Percentiles rank a stretch among this genome's conserved stretches.
These are phyloP conservation scores for Acrocyrtus sp. DNA, from an alignment of 2,888 invertebrate genomes.

Conservation along the genomic window DNA sequence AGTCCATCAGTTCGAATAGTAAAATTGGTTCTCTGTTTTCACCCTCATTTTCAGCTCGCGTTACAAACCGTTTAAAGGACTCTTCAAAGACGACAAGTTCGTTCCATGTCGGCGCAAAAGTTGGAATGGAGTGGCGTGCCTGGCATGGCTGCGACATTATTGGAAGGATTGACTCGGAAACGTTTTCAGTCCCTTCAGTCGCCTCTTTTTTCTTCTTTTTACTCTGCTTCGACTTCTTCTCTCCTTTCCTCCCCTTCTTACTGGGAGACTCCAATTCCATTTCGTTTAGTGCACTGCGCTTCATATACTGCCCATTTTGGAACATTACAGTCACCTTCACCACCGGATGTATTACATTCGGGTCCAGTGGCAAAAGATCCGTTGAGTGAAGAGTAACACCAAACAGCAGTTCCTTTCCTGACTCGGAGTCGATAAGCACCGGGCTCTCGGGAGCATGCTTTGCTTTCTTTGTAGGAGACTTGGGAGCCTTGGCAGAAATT, in stretches of 20 bases:
- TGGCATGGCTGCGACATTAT: conserved; percentile 73
- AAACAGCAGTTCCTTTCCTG: conserved; percentile 63
- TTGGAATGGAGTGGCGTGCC: conserved; percentile 65
- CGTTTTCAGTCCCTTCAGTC: background rate
- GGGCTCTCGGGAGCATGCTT: background rate
- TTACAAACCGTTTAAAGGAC: conserved; percentile 67
- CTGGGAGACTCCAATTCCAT: background rate
- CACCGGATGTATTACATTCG: conserved; percentile 72
- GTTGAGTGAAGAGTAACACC: conserved; percentile 71
- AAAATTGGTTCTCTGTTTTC: conserved; percentile 66
- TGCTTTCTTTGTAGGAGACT: conserved; percentile 1
- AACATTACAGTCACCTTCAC: conserved; percentile 73
- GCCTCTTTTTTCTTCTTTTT: background rate
- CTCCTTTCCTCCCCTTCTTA: background rate
- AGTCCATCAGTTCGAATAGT: conserved; percentile 71
- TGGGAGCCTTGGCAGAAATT: background rate
- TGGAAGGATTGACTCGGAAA: conserved; percentile 70
- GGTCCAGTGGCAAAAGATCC: conserved; percentile 72
- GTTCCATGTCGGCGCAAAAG: conserved; percentile 72
- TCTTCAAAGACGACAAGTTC: conserved; percentile 75
- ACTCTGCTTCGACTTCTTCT: conserved; percentile 69
- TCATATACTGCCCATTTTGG: conserved; percentile 43
- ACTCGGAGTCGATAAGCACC: background rate
- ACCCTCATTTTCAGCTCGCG: conserved; percentile 63
- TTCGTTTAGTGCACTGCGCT: too few relatives aligned